Percentiles rank a stretch among this genome's conserved stretches.
phyloP scores from a whole-genome alignment of 2,113 vertebrate genomes.

The Glaucomys volans region DNA sequence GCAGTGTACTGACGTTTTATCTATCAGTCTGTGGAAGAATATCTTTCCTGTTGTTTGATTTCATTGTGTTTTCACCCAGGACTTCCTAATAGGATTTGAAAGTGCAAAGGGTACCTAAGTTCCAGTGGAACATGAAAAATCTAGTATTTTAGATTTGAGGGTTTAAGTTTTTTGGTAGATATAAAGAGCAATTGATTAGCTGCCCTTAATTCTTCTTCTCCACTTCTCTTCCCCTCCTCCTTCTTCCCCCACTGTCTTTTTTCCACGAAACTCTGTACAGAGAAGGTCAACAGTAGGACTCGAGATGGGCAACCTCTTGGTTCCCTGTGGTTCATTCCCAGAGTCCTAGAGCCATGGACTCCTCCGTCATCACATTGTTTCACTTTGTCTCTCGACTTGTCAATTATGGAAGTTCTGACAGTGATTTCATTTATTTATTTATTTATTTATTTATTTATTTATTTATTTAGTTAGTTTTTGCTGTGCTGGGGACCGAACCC shows the following conservation, averaged over 20 bases:
- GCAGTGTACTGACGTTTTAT: not conserved
- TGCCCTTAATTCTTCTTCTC: not conserved
- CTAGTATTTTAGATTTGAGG: not conserved
- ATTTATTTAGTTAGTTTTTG: too few relatives aligned
- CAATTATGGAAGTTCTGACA: not conserved
- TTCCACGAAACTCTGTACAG: not conserved
- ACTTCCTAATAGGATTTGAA: conserved; percentile 7
- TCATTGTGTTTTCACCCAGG: not conserved
- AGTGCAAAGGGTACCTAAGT: not conserved
- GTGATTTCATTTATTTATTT: not conserved
- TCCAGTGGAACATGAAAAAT: not conserved
- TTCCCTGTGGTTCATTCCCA: not conserved
- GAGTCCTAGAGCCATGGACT: not conserved
- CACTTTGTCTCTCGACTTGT: not conserved
- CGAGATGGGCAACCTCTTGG: not conserved
- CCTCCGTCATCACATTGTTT: not conserved
- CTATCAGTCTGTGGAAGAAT: not conserved
- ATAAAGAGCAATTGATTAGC: not conserved
- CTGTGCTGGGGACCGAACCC: too few relatives aligned
- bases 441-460: not conserved
- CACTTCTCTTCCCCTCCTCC: not conserved
- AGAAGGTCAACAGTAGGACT: not conserved
- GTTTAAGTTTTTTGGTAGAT: not conserved
- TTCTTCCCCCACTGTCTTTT: not conserved
- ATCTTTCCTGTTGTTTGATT: conserved; percentile 11